These are phyloP conservation scores for Onychorhynchus coronatus DNA, from an alignment of 2,113 vertebrate species.

Conservation along the genomic window DNA sequence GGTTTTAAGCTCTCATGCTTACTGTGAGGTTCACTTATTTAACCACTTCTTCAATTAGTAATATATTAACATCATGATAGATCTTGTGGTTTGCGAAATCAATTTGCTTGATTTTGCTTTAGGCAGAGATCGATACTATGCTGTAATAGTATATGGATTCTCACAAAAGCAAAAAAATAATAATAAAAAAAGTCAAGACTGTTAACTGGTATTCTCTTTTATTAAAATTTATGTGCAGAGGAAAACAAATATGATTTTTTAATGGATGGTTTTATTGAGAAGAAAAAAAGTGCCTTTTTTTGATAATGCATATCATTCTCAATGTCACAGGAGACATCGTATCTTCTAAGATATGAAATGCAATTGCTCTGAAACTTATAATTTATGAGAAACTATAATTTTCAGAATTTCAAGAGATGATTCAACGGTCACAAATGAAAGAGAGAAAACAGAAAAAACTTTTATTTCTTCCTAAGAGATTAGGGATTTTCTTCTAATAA, in stretches of 20 bases:
- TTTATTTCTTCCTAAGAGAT: background rate
- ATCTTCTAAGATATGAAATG: background rate
- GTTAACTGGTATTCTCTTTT: background rate
- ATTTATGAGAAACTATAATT: background rate
- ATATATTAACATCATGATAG: slow-evolving; percentile 18
- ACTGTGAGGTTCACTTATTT: background rate
- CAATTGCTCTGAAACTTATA: background rate
- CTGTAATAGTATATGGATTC: slow-evolving; percentile 4
- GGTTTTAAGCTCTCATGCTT: background rate
- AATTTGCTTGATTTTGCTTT: slow-evolving; percentile 14
- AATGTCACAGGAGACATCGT: background rate
- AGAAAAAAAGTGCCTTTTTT: background rate
- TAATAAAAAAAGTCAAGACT: background rate
- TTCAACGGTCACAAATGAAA: background rate
- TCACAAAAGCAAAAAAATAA: background rate
- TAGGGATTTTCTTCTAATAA: background rate
- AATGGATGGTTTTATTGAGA: background rate
- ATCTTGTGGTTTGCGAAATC: slow-evolving; percentile 4
- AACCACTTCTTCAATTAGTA: slow-evolving; percentile 18
- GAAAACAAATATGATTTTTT: background rate
- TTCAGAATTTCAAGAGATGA: background rate
- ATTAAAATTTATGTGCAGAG: background rate
- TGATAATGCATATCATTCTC: background rate
- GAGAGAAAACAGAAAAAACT: background rate
- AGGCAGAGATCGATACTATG: background rate